phyloP scores from a whole-genome alignment of 2,888 invertebrate species.

The Pseudoips prasinana region DNA sequence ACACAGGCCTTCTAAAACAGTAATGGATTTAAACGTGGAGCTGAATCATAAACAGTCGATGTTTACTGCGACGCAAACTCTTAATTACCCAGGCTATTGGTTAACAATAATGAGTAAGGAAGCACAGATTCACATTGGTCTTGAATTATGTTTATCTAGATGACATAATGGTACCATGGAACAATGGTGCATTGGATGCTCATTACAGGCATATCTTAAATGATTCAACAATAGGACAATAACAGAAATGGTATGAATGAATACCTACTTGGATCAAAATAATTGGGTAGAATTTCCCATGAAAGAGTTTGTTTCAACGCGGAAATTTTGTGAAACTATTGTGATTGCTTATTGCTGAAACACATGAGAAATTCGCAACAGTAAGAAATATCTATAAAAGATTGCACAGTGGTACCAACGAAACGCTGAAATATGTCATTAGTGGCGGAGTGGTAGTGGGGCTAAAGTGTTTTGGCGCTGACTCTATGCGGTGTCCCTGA shows the following conservation, averaged over 20 bases:
- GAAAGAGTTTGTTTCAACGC: conserved; percentile 11
- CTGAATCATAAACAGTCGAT: too few relatives aligned
- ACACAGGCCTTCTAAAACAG: conserved; percentile 11
- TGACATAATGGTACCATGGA: conserved; percentile 40
- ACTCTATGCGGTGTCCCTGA: conserved; percentile 56
- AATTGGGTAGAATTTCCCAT: conserved; percentile 28
- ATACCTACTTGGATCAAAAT: conserved; percentile 13
- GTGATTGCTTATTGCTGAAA: too few relatives aligned
- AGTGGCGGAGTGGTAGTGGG: too few relatives aligned
- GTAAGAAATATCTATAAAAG: too few relatives aligned
- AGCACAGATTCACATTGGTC: conserved; percentile 35
- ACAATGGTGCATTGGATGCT: conserved; percentile 35
- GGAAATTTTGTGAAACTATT: conserved; percentile 6
- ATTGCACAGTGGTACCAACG: too few relatives aligned
- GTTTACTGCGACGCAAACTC: conserved; percentile 19
- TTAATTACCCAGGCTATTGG: conserved; percentile 37
- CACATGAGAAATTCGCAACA: too few relatives aligned
- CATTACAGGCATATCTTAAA: conserved; percentile 27
- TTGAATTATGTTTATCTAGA: conserved; percentile 28
- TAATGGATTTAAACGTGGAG: conserved; percentile 14
- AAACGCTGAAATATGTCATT: too few relatives aligned
- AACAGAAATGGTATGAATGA: conserved; percentile 25
- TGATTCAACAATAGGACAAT: conserved; percentile 38
- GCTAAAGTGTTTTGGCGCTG: conserved; percentile 43
- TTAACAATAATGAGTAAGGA: conserved; percentile 42